Evolutionary conservation across 2,797 vertebrate genomes (phyloP).

Genomic region (Cetoscarus ocellatus): DNA sequence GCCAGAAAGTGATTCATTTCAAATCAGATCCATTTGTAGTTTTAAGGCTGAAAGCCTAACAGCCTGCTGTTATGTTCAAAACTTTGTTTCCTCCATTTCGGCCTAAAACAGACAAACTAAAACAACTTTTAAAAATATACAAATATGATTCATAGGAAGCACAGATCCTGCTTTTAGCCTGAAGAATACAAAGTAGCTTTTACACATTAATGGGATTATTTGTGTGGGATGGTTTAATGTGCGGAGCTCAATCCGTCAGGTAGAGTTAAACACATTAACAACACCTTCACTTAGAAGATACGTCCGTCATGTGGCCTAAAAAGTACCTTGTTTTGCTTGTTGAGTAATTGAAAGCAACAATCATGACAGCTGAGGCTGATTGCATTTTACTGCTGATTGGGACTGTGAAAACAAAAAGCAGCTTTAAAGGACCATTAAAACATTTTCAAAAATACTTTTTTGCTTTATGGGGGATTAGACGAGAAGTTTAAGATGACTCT

Average conservation of each 20-base stretch:
- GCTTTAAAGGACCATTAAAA: too few species aligned
- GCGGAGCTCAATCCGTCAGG: neutral
- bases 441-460: neutral
- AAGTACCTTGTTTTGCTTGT: neutral
- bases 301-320: neutral
- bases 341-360: neutral
- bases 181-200: neutral
- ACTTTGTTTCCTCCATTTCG: neutral
- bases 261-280: neutral
- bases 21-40: too few species aligned
- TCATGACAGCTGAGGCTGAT: neutral
- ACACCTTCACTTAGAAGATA: neutral
- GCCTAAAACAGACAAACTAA: neutral
- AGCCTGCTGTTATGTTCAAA: neutral
- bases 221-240: neutral
- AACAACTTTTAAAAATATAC: neutral
- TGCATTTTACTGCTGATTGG: neutral
- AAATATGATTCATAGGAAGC: neutral
- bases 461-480: too few species aligned
- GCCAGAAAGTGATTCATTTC: too few species aligned
- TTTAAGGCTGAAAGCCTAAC: neutral
- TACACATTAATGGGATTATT: neutral
- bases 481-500: too few species aligned
- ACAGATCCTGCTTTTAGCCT: neutral
- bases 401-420: neutral